phyloP scores from a whole-genome alignment of 2,888 invertebrate genomes.

The Ptychoptera contaminata region DNA sequence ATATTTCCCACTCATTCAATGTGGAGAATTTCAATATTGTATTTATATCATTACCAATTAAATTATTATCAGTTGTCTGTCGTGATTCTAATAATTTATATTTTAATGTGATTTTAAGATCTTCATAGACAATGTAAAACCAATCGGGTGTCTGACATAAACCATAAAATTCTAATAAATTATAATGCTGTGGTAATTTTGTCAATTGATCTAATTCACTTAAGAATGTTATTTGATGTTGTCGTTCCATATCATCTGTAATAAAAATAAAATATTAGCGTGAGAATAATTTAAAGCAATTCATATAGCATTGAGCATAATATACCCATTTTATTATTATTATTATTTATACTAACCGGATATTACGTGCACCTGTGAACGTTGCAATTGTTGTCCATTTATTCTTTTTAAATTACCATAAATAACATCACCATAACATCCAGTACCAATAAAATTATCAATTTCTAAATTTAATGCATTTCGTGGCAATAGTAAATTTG shows the following conservation, averaged over 20 bases:
- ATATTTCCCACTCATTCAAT: too few relatives aligned
- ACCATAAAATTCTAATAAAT: slow-evolving; percentile 58
- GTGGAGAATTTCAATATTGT: too few relatives aligned
- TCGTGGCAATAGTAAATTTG: slow-evolving; percentile 37
- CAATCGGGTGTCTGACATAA: slow-evolving; percentile 64
- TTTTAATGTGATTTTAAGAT: slow-evolving; percentile 50
- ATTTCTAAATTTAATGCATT: slow-evolving; percentile 56
- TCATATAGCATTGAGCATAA: too few relatives aligned
- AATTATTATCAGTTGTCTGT: slow-evolving; percentile 15
- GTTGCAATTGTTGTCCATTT: slow-evolving; percentile 31
- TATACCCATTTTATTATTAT: too few relatives aligned
- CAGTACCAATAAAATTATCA: slow-evolving; percentile 51
- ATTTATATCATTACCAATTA: too few relatives aligned
- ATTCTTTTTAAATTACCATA: slow-evolving; percentile 39
- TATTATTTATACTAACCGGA: slow-evolving; percentile 18
- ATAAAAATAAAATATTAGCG: too few relatives aligned
- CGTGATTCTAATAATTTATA: slow-evolving; percentile 48
- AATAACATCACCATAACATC: slow-evolving; percentile 64
- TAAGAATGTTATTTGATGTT: slow-evolving; percentile 36
- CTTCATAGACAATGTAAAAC: slow-evolving; percentile 57
- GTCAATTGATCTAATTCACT: slow-evolving; percentile 58
- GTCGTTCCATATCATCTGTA: slow-evolving; percentile 32
- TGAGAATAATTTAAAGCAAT: too few relatives aligned
- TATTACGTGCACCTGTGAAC: slow-evolving; percentile 44
- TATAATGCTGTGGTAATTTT: slow-evolving; percentile 50